Base-by-base conservation (phyloP, 2,797 vertebrate genomes). In the Galagoides demidoff region DNA sequence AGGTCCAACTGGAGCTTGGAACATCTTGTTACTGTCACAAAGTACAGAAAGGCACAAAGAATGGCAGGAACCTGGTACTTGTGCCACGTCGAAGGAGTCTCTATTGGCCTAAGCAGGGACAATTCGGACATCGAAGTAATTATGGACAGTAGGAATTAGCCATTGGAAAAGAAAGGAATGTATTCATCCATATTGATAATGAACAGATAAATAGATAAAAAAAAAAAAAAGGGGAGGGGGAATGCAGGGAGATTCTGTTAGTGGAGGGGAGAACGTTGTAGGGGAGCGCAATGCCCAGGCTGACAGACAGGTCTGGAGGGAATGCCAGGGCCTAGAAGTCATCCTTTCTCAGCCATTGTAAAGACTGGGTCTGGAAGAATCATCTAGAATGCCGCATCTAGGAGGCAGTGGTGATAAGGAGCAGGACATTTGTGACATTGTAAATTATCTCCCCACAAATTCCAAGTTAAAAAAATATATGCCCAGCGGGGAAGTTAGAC, bases 11-110 rank as follows among this genome's bases (percentile, higher is more conserved):
- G 14, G 34, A 93, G 23, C 20, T 27, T 57, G 34, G 31, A 81
- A 39, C 27, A 55, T 29, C 81, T 92, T 34, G 5, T 63, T 85
- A 31, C 31, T 43, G 3, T 61, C 63, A 34, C 59, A 25, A 37
- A 68, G 59, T n/a, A 37, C 31, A 23, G 85, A 95, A 45, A 66
- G 68, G 20, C 37, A 78, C 49, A 89, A 59, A 74, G 49, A 74
- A 63, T 31, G 9, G 23, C 49, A 20, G 22, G 27, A 37, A 5
- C 5, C 63, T 90, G 3, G 70, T 68, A 39, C 16, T 31, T 8
- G 23, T 63, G 22, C 14, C 20, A 45, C 7, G 16, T 77, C 39
- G 20, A 85, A 61, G 70, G 63, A 70, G 64, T 45, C 70, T 61
- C 59, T 34, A 19, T 10, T 27, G 5, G 19, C 49, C 77, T 61